Evolutionary conservation across 2,797 vertebrate species (phyloP), one percentile per base, ranked within the genome.

Genomic region (Corythornis leucogaster): DNA sequence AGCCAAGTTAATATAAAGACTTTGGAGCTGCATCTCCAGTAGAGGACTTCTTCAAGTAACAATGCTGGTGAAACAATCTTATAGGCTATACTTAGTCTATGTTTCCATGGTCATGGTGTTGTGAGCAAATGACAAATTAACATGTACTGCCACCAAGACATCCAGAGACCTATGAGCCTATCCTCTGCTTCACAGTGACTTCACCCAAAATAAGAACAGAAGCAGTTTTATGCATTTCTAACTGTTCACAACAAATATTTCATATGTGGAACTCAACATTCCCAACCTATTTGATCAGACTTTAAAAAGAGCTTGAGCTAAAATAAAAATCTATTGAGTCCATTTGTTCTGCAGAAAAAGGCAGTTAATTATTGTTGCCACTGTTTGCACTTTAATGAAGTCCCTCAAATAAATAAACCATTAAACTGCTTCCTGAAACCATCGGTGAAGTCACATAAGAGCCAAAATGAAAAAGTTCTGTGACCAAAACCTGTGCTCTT

Each of bases 271-370:
- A 83, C 58, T 78, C 1, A 6, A 71, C 88, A 96, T 96, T 94
- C 91, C 78, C 88, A 30, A 94, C 91, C 71, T 80, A 77, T 95
- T 90, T 92, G 84, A 85, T 91, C 94, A 95, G 91, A 92, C 45
- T 93, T 90, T 76, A 50, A 58, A 82, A 81, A 90, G 48, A 74
- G 50, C 42, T 74, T n/a, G 57, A 66, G 19, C 76, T 74, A 48
- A 94, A 96, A 95, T 82, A 84, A 86, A 90, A 92, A 71, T 73
- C 75, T 38, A 86, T 46, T 68, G 84, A 95, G 35, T 54, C 42
- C 64, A 80, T 80, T 92, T 42, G 20, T 73, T 89, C 58, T 77
- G 43, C 75, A 92, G 85, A 58, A 80, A 80, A 81, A 40, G n/a
- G 31, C 53, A 93, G 59, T 80, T 80, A 73, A 84, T 71, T 81